phyloP scores from a whole-genome alignment of 2,113 vertebrate species.

The Saguinus imperator region DNA sequence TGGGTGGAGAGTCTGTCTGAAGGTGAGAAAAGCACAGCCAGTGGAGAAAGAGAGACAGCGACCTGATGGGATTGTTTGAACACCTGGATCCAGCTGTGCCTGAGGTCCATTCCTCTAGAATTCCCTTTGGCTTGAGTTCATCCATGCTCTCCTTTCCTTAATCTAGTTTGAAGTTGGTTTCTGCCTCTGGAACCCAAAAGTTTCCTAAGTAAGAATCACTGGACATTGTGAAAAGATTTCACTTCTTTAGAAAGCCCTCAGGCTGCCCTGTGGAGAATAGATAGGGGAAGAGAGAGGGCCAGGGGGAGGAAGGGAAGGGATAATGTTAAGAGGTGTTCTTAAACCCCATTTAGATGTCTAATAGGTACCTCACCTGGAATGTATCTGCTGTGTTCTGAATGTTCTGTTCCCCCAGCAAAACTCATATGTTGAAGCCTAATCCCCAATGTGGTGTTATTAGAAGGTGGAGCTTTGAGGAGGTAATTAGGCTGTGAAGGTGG shows the following conservation, averaged over 20 bases:
- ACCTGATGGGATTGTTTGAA: not conserved
- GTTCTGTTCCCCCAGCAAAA: not conserved
- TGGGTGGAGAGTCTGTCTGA: not conserved
- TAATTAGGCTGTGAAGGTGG: too few relatives aligned
- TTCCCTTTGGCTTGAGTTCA: not conserved
- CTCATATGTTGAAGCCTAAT: not conserved
- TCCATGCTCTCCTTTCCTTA: not conserved
- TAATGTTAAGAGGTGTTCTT: not conserved
- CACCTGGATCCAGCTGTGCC: not conserved
- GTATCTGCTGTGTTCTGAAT: not conserved
- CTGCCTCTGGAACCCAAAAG: not conserved
- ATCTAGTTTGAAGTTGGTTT: not conserved
- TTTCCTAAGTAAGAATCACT: not conserved
- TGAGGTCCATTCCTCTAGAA: not conserved
- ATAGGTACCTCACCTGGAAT: not conserved
- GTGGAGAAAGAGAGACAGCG: not conserved
- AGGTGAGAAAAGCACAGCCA: not conserved
- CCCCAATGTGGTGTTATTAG: not conserved
- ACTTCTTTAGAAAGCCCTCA: not conserved
- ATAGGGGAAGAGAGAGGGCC: not conserved
- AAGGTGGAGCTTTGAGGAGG: not conserved
- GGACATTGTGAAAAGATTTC: not conserved
- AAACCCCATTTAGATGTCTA: not conserved
- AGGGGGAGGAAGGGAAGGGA: not conserved
- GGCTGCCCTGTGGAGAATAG: not conserved